Conservation (phyloP, 2,888 invertebrate species). For the Luffia ferchaultella region DNA sequence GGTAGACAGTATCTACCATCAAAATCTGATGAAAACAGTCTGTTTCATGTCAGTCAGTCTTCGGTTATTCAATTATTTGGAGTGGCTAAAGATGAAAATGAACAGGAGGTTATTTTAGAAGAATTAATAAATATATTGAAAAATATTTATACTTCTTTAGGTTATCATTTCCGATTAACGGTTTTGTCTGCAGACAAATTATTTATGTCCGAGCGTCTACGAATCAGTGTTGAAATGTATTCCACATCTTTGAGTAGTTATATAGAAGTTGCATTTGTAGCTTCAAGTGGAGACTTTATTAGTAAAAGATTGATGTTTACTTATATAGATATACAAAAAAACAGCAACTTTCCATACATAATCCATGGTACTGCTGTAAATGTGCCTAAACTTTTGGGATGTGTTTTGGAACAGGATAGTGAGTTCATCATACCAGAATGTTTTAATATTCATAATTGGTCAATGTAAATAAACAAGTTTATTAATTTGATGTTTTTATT, state of each 20-base stretch:
- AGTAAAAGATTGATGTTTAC: constrained; percentile 80
- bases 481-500: not conserved
- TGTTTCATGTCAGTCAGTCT: constrained; percentile 75
- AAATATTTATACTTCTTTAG: constrained; percentile 70
- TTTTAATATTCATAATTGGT: constrained; percentile 37
- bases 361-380: constrained; percentile 78
- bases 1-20: constrained; percentile 75
- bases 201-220: constrained; percentile 70
- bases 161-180: constrained; percentile 72
- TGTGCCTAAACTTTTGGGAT: constrained; percentile 77
- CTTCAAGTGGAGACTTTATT: constrained; percentile 75
- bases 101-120: constrained; percentile 64
- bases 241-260: constrained; percentile 70
- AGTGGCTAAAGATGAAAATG: constrained; percentile 50
- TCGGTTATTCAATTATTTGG: constrained; percentile 74
- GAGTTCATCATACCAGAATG: constrained; percentile 36
- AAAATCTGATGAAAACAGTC: constrained; percentile 40
- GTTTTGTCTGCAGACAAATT: constrained; percentile 70
- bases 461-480: not conserved
- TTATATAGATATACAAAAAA: constrained; percentile 65
- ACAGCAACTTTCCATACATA: constrained; percentile 71
- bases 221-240: constrained; percentile 77
- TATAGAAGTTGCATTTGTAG: constrained; percentile 78
- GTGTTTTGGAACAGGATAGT: constrained; percentile 71
- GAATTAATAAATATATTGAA: constrained; percentile 56